Evolutionary conservation across 2,888 invertebrate species (phyloP).

Genomic region (Agriopis aurantiaria): DNA sequence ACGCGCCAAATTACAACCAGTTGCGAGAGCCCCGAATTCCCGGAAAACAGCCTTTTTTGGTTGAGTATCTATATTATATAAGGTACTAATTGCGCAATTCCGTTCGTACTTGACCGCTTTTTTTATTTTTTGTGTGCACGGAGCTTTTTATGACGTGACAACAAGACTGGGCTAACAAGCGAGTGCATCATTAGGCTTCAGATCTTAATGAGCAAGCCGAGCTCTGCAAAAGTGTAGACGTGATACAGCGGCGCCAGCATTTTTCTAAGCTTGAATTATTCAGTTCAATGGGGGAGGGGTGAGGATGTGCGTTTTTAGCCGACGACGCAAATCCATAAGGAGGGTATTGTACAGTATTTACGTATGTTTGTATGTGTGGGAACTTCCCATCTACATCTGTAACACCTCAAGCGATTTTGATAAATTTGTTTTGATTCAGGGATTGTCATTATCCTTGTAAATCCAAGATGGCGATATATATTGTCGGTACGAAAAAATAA

Average conservation of each 20-base stretch:
- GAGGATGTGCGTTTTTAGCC: constrained; percentile 4
- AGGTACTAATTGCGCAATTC: constrained; percentile 45
- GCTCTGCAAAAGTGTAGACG: constrained; percentile 49
- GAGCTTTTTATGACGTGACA: constrained; percentile 58
- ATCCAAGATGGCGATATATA: too few relatives aligned
- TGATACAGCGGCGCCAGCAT: constrained; percentile 42
- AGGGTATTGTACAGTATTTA: too few relatives aligned
- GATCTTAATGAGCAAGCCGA: constrained; percentile 64
- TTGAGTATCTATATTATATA: constrained; percentile 30
- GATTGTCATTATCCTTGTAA: too few relatives aligned
- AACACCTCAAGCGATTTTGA: too few relatives aligned
- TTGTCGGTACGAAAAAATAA: too few relatives aligned
- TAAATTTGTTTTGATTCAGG: too few relatives aligned
- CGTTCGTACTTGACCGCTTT: constrained; percentile 51
- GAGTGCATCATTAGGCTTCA: constrained; percentile 70
- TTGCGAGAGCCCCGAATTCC: constrained; percentile 24
- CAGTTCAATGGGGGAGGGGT: constrained; percentile 15
- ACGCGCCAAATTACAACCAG: constrained; percentile 31
- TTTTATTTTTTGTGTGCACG: constrained; percentile 49
- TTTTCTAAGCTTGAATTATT: constrained; percentile 40
- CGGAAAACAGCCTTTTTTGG: constrained; percentile 29
- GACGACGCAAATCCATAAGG: neutral
- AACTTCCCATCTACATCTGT: too few relatives aligned
- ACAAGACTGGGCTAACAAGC: constrained; percentile 70
- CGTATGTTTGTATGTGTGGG: too few relatives aligned